A percentile compares a stretch with the other conserved stretches of the same genome.
Evolutionary conservation across 2,113 vertebrate genomes (phyloP).

Genomic region (Leucosticte australis): DNA sequence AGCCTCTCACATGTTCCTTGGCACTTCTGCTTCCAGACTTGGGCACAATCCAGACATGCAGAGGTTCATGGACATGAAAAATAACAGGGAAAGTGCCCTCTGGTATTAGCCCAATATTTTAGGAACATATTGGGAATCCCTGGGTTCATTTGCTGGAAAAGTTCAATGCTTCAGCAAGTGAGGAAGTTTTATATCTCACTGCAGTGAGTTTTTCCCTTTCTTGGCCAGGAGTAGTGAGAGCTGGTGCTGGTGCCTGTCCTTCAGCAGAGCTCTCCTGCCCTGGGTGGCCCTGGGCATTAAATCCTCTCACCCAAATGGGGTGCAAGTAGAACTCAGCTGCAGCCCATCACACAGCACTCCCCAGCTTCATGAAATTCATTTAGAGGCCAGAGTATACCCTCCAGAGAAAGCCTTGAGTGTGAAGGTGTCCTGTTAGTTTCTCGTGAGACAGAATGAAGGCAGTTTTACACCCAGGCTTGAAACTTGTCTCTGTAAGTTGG

Average conservation of each 20-base stretch:
- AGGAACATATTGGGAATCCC: background rate
- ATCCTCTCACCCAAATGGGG: background rate
- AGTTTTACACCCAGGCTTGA: background rate
- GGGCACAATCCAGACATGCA: constrained; percentile 41
- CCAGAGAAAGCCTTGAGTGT: background rate
- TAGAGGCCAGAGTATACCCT: background rate
- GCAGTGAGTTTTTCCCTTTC: background rate
- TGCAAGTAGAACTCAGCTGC: background rate
- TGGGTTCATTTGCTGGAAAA: background rate
- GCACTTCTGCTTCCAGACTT: constrained; percentile 52
- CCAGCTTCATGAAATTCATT: background rate
- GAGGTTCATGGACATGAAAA: constrained; percentile 36
- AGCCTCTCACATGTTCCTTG: constrained; percentile 62
- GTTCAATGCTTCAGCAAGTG: background rate
- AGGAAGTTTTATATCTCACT: background rate
- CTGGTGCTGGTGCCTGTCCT: background rate
- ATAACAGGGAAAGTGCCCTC: constrained; percentile 42
- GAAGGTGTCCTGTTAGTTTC: background rate
- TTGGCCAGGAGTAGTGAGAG: background rate
- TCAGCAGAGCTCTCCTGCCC: background rate
- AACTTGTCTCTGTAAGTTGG: background rate
- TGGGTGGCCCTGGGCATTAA: background rate
- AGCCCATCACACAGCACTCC: background rate
- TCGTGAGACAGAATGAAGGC: background rate
- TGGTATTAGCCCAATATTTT: constrained; percentile 38